Base-by-base conservation (phyloP, 2,888 invertebrate genomes). In the Hipparchia semele region DNA sequence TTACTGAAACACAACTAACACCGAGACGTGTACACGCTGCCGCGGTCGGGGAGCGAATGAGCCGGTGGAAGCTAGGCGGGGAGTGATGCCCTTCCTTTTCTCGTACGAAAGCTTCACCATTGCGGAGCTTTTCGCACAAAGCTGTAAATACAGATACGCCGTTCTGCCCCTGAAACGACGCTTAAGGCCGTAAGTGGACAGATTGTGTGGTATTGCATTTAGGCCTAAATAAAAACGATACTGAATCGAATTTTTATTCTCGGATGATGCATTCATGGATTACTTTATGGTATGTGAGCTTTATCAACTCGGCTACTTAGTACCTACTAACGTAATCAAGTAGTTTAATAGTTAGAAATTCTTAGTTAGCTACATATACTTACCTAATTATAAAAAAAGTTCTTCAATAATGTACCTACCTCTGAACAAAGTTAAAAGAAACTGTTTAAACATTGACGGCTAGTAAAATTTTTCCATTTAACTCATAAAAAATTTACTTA, bases 131-230 rank as follows among this genome's bases (percentile, higher is more conserved):
- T 91, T 92, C 87, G 86, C 87, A 77, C 84, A 82, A 78, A 82
- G 83, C 80, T 81, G 75, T 72, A 69, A 68, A 68, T 71, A 68
- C 81, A 77, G 80, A 86, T 92, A 86, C 81, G 84, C 61, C 89
- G 76, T 87, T 91, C 75, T 80, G 75, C 51, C 5, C n/a, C 73
- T 81, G 77, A 71, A 81, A 73, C 75, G 83, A 82, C 88, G 89
- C 87, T 91, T 90, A 88, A 88, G 87, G 87, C 87, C 87, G 88
- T 91, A 94, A 94, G 92, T 93, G 92, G 92, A 86, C 92, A 92
- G 92, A 93, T 92, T 91, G 91, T 87, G 87, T 88, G 87, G 86
- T 87, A 88, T 87, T 88, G 87, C 87, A 88, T 90, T 92, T 91
- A 91, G 91, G 92, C 93, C 92, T 90, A 91, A 91, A 90, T 89